Conservation (phyloP, 30 jellyfish, hydroid and myxozoan species). For the Pseudorhiza aurosa region DNA sequence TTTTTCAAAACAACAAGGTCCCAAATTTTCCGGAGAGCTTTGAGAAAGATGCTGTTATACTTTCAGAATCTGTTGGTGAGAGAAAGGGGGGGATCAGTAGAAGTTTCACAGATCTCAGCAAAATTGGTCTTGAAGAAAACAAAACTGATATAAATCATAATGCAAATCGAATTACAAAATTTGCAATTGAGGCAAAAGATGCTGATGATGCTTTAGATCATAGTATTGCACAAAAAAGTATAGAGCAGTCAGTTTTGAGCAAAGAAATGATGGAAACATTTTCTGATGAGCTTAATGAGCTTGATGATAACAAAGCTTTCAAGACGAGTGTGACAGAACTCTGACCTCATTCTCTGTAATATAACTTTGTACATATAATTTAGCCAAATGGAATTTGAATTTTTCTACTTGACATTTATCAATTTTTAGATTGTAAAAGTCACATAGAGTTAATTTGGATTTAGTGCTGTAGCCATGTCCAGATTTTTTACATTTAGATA, state of each 20-base stretch:
- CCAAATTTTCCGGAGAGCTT: background rate
- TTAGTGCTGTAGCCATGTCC: too few species aligned
- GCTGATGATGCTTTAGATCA: background rate
- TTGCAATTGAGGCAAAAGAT: background rate
- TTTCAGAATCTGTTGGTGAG: conserved; percentile 20
- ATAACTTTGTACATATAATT: background rate
- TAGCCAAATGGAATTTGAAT: too few species aligned
- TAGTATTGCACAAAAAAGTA: background rate
- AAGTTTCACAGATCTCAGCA: conserved; percentile 46
- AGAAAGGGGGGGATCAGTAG: conserved; percentile 43
- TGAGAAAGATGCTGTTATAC: background rate
- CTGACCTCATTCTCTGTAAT: background rate
- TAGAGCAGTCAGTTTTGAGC: conserved; percentile 24
- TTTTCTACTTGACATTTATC: too few species aligned
- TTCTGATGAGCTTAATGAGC: conserved; percentile 60
- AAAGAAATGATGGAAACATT: conserved; percentile 70
- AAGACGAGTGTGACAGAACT: conserved; percentile 27
- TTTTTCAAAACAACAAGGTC: background rate
- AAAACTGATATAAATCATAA: conserved; percentile 39
- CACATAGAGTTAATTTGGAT: too few species aligned
- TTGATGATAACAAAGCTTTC: background rate
- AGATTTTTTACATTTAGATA: too few species aligned
- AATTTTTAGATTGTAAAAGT: too few species aligned
- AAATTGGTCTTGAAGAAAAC: conserved; percentile 20
- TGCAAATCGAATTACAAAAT: conserved; percentile 32